Base-by-base conservation (phyloP, 2,113 vertebrate genomes). In the Hippocampus mohnikei region DNA sequence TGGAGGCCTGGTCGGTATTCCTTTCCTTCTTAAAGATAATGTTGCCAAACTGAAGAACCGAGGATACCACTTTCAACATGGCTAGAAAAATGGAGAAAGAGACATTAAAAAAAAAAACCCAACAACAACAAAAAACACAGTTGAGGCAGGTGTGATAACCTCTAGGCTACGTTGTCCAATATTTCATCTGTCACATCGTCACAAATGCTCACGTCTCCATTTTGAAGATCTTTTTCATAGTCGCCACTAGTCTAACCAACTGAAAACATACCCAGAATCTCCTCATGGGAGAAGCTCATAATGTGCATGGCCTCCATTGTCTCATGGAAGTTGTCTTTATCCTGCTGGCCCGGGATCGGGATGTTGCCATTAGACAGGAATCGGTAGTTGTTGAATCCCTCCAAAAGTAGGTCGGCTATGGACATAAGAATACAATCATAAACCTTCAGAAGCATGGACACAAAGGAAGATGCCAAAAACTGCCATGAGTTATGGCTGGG, bases 231-330 rank as follows among this genome's bases (percentile, higher is more conserved):
- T 40, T 40, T 15, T 37, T 63, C 18, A 63, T 63, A 18, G 29
- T 63, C 18, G 11, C 40, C 61, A 40, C 29, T 21, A 63, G 18
- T 69, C 7, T 25, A 55, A 62, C 16, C 52, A 37, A 5, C 0
- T 2, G 27, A 67, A 67, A 62, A 72, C 62, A 42, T 81, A 90
- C 88, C 76, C 13, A 90, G 70, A 67, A 98, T 95, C 90, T 99
- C 96, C 6, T 99, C 97, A 0, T 99, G 96, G 1, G 92, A 94
- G 75, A 99, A 99, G 23, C 96, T 96, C 97, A 99, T 99, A 76
- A 99, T 99, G 72, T 96, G 93, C 97, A 99, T 98, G 46, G 97
- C 96, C 68, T 99, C 97, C 97, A 99, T 99, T 2, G 97, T 98
- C 85, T 99, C 97, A 73, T 98, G 96, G 63, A 98, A 99, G 88